Evolutionary conservation across 2,113 vertebrate species (phyloP), one percentile per base, ranked within the genome.

Genomic region (Agapornis roseicollis): DNA sequence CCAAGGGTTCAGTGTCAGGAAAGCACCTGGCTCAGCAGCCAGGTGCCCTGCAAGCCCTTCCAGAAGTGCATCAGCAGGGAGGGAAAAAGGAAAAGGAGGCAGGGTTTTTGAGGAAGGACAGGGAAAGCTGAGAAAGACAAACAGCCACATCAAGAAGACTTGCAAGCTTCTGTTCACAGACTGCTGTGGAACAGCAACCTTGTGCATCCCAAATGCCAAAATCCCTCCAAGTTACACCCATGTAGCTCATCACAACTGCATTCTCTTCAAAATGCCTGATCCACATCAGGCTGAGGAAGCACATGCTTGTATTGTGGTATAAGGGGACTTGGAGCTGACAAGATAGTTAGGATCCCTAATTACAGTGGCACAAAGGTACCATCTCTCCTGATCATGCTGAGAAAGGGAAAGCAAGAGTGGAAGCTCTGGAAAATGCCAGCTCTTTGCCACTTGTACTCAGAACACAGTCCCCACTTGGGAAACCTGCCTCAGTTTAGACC

Each of bases 401-500:
- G 55, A 85, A 92, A 28, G 16, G 15, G 50, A 77, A 39, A 92
- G 41, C 35, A 65, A 53, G 55, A 65, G 13, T 25, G 13, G 52
- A 50, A 92, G 39, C 49, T 66, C 71, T 88, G 82, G 68, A 94
- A 91, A 88, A 88, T 1, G 5, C 35, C 76, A 88, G 42, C 37
- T 80, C 76, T 66, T 39, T 11, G 52, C 47, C 18, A 29, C 35
- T n/a, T 0, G 0, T 49, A 22, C 69, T 76, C 25, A 79, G 82
- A 88, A 84, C 64, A 3, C 60, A 46, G 15, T 39, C 31, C 65
- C 60, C 74, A 5, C 49, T 73, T n/a, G 86, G 85, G 86, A 94
- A 92, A 56, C 37, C 52, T 96, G 88, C 7, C 74, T 94, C 63
- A 96, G 41, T 95, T 95, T 95, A 95, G 77, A 71, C 47, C 55